Evolutionary conservation across 2,113 vertebrate species (phyloP), one percentile per base, ranked within the genome.

Genomic region (Gymnorhina tibicen): DNA sequence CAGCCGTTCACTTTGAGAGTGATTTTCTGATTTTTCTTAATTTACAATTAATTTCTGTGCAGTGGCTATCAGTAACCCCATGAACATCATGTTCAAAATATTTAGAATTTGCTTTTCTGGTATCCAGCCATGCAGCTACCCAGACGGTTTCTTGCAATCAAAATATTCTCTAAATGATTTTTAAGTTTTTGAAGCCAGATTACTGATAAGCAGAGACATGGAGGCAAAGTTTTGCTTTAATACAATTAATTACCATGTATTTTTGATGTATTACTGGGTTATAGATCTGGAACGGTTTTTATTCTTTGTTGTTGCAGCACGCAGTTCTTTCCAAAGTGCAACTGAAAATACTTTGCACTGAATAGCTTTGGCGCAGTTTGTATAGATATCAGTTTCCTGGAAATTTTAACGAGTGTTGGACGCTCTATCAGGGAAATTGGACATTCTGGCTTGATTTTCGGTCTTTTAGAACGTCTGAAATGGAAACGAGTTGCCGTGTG

Each of bases 401-500:
- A 96, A 92, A 83, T 91, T 74, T 74, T 70, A 95, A 75, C 64
- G 67, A 89, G 70, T n/a, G 60, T 58, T 95, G 93, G 91, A 82
- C 0, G 0, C 10, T 32, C 8, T 50, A 53, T 91, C 53, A 87
- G 77, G 66, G 62, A 78, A 87, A 73, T 42, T 33, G 35, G 30
- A 83, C 21, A 5, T 81, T 70, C 73, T 91, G 86, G 77, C 42
- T 72, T 84, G 88, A 88, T 83, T 73, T 90, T 72, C 58, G 73
- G 41, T 27, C 17, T 28, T 83, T 50, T 82, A 74, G 79, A 75
- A 64, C 52, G 59, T 93, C 89, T 92, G 84, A 78, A 88, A 58
- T 94, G 89, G 95, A 96, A 96, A 91, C 37, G 58, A 67, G 56
- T 22, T 55, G 22, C 73, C 68, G 44, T 3, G 0, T 67, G 84